Conservation (phyloP, 2,797 vertebrate genomes). For the Sciaenops ocellatus region DNA sequence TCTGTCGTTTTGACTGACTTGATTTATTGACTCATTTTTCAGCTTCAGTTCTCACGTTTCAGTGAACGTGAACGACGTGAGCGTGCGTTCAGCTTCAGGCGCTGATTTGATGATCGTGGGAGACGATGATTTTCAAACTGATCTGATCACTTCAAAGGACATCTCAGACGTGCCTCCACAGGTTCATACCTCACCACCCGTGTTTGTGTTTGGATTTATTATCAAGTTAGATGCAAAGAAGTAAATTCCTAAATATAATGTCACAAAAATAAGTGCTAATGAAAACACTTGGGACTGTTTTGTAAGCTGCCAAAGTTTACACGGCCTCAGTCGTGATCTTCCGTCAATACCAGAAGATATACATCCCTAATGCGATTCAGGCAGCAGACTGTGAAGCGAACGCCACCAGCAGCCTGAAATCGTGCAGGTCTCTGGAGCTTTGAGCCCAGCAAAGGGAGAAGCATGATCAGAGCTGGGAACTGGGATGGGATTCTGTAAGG, state of each 20-base stretch:
- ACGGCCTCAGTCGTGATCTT: constrained; percentile 11
- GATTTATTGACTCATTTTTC: background rate
- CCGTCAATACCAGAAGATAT: constrained; percentile 13
- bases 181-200: background rate
- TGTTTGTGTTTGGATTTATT: background rate
- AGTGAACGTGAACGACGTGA: background rate
- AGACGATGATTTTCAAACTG: background rate
- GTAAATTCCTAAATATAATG: background rate
- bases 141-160: background rate
- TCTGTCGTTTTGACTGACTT: background rate
- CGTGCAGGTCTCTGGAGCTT: constrained; percentile 46
- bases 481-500: constrained; percentile 13
- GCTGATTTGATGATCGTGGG: background rate
- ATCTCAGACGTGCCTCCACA: background rate
- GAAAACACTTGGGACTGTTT: no score
- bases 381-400: constrained; percentile 45
- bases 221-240: background rate
- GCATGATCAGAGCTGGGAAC: constrained; percentile 63
- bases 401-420: constrained; percentile 50
- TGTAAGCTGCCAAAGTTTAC: background rate
- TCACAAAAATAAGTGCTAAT: background rate
- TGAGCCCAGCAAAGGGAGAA: constrained; percentile 52
- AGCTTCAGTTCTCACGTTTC: background rate
- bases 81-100: background rate
- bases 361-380: constrained; percentile 19